Conservation (phyloP, 2,113 vertebrate species). For the Chaetodon auriga region DNA sequence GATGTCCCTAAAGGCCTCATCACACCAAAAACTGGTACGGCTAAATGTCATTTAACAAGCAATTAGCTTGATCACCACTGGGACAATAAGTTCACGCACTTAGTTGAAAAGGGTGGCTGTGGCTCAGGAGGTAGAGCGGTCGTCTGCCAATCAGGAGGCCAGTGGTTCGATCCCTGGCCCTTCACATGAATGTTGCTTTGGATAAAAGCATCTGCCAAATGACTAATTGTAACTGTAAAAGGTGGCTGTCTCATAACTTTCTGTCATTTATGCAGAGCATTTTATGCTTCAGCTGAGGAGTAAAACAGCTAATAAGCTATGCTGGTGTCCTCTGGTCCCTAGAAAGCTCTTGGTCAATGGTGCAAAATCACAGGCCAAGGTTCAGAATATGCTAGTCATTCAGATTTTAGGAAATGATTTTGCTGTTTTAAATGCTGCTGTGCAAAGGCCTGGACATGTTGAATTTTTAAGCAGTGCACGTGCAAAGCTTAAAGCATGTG, state of each 20-base stretch:
- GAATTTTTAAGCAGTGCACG: neutral
- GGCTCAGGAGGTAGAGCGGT: too few species aligned
- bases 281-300: neutral
- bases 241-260: neutral
- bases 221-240: too few species aligned
- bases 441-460: neutral
- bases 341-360: neutral
- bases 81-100: neutral
- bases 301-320: neutral
- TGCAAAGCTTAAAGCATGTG: neutral
- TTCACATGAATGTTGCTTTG: too few species aligned
- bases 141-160: too few species aligned
- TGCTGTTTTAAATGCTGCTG: too few species aligned
- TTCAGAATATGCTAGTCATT: neutral
- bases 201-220: too few species aligned
- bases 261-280: neutral
- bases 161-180: too few species aligned
- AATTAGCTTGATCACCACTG: neutral
- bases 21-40: neutral
- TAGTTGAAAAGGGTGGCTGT: neutral
- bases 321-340: neutral
- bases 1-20: neutral
- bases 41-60: neutral
- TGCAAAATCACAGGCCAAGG: neutral
- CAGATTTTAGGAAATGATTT: neutral